Evolutionary conservation across 2,888 invertebrate species (phyloP), one percentile per base, ranked within the genome.

Genomic region (Cerceris ruficornis): DNA sequence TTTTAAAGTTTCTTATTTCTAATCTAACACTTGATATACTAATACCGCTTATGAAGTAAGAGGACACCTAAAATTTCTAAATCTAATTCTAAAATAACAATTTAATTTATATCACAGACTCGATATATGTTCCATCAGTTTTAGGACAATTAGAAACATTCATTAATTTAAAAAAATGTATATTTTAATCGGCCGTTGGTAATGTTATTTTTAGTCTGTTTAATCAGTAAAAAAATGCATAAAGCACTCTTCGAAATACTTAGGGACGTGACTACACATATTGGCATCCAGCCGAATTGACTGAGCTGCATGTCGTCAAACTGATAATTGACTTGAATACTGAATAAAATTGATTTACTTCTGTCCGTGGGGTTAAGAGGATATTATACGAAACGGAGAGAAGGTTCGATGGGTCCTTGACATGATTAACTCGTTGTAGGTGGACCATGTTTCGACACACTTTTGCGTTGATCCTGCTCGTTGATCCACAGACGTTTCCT

Each of bases 371-470:
- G 85, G 87, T 85, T 85, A 79, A 83, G 86, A 79, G 72, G 84
- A 83, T 81, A 84, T 87, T 82, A 78, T 58, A 59, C 68, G 82
- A 59, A 62, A 41, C 50, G 49, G 60, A 84, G 81, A 85, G 85
- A 81, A 79, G 80, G 84, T 78, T 82, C 77, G 72, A 73, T 71
- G 67, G 69, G 86, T 88, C 88, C 88, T 88, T 88, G 88, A 88
- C 88, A 88, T 80, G 80, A 86, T 88, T 88, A 84, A 86, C 83
- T 80, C 61, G 80, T 87, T 85, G 88, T 88, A 84, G 87, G 87
- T 88, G 86, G 86, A 86, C 85, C 85, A 70, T 69, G 80, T 88
- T 88, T 87, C 85, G 87, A 87, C 83, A 86, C 77, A 73, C 71
- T 75, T 67, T 73, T 61, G 15, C 68, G 60, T 62, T 72, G 73